Percentiles rank a stretch among this genome's conserved stretches.
Conservation (phyloP, 2,113 vertebrate species). For the Neodon shergylaensis region DNA sequence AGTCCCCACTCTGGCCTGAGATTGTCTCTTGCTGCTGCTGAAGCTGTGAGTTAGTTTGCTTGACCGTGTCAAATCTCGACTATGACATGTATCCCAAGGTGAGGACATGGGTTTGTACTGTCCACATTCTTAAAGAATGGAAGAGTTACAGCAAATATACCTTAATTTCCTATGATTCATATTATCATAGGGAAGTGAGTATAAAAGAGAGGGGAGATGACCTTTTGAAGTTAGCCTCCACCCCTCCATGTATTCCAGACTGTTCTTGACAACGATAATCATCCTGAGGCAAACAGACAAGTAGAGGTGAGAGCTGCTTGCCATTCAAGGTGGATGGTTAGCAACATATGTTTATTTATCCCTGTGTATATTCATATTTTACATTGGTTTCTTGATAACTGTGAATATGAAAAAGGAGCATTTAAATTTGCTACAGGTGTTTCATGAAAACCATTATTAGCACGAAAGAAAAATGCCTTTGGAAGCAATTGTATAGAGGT, state of each 20-base stretch:
- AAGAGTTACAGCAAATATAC: not conserved
- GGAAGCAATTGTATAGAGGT: constrained; percentile 65
- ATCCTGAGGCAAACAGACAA: not conserved
- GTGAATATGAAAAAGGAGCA: not conserved
- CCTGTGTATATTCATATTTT: constrained; percentile 18
- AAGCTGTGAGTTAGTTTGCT: not conserved
- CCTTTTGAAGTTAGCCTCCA: not conserved
- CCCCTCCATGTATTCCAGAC: not conserved
- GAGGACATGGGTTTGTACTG: not conserved
- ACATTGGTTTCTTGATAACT: constrained; percentile 50
- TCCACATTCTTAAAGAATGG: not conserved
- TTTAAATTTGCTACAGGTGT: constrained; percentile 71
- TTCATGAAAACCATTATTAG: constrained; percentile 66
- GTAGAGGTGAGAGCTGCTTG: not conserved
- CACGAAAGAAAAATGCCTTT: constrained; percentile 58
- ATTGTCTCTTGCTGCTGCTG: not conserved
- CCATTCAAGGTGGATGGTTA: not conserved
- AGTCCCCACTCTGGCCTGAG: not conserved
- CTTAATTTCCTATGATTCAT: not conserved
- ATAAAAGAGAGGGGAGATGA: not conserved
- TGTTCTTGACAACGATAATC: not conserved
- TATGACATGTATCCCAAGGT: not conserved
- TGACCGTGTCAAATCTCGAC: not conserved
- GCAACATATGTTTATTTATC: constrained; percentile 13
- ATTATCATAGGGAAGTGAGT: not conserved